A percentile compares a stretch with the other conserved stretches of the same genome.
Conservation (phyloP, 2,797 vertebrate genomes). For the Odontamblyopus rebecca region DNA sequence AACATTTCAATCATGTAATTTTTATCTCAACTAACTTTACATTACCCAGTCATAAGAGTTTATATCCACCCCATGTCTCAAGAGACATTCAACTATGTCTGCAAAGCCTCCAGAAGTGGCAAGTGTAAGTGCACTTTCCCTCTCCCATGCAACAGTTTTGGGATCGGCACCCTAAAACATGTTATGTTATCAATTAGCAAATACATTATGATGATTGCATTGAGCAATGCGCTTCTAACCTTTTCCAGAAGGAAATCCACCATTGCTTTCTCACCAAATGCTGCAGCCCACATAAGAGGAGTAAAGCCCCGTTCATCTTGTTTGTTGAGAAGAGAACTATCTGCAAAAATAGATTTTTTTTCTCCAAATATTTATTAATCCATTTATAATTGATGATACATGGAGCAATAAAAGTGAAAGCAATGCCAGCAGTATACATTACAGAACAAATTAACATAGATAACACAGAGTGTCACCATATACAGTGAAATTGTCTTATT, state of each 20-base stretch:
- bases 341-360: slow-evolving; percentile 59
- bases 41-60: slow-evolving; percentile 95
- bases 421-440: too few relatives aligned
- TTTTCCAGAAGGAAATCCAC: slow-evolving; percentile 88
- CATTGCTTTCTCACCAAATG: slow-evolving; percentile 90
- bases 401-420: too few relatives aligned
- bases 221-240: slow-evolving; percentile 64
- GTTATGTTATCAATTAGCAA: background rate
- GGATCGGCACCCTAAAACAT: slow-evolving; percentile 86
- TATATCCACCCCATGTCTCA: slow-evolving; percentile 86
- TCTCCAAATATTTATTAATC: too few relatives aligned
- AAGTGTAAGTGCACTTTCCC: slow-evolving; percentile 91
- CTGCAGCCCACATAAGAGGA: slow-evolving; percentile 94
- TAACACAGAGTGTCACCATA: too few relatives aligned
- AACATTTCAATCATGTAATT: background rate
- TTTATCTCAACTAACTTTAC: slow-evolving; percentile 2
- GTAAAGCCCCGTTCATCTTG: slow-evolving; percentile 93
- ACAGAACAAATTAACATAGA: too few relatives aligned
- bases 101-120: slow-evolving; percentile 94
- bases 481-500: too few relatives aligned
- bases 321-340: slow-evolving; percentile 84
- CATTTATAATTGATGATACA: too few relatives aligned
- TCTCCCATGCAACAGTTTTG: slow-evolving; percentile 84
- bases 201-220: background rate
- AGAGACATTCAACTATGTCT: slow-evolving; percentile 86